phyloP scores from a whole-genome alignment of 2,797 vertebrate species.

The Mus caroli region DNA sequence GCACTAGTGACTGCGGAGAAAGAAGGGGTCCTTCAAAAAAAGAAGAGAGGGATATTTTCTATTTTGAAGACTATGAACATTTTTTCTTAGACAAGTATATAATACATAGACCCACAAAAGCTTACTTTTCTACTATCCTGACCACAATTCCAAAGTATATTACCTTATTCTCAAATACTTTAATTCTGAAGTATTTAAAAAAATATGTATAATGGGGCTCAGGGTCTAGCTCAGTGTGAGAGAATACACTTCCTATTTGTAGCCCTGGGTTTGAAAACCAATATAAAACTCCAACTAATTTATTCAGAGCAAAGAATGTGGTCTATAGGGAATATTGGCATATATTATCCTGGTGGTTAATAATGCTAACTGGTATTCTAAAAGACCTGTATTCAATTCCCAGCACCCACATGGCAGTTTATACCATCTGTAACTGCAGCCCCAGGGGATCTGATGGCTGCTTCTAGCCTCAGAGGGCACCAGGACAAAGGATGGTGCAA shows the following conservation, averaged over 20 bases:
- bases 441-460: not conserved
- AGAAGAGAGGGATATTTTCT: slow-evolving; percentile 34
- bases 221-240: not conserved
- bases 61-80: slow-evolving; percentile 66
- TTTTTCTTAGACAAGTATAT: not conserved
- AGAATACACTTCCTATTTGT: not conserved
- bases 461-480: not conserved
- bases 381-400: not conserved
- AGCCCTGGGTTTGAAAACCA: not conserved
- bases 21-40: slow-evolving; percentile 93
- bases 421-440: not conserved
- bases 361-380: not conserved
- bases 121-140: slow-evolving; percentile 24
- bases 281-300: not conserved
- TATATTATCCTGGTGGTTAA: not conserved
- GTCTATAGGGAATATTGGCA: not conserved
- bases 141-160: slow-evolving; percentile 2
- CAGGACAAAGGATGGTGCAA: not conserved
- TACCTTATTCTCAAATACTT: not conserved
- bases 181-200: slow-evolving; percentile 33
- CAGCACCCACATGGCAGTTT: not conserved
- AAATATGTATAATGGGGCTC: not conserved
- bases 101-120: slow-evolving; percentile 30
- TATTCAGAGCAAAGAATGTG: not conserved
- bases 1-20: slow-evolving; percentile 97